Conservation (phyloP, 30 jellyfish, hydroid and myxozoan genomes). For the Haliclystus octoradiatus region DNA sequence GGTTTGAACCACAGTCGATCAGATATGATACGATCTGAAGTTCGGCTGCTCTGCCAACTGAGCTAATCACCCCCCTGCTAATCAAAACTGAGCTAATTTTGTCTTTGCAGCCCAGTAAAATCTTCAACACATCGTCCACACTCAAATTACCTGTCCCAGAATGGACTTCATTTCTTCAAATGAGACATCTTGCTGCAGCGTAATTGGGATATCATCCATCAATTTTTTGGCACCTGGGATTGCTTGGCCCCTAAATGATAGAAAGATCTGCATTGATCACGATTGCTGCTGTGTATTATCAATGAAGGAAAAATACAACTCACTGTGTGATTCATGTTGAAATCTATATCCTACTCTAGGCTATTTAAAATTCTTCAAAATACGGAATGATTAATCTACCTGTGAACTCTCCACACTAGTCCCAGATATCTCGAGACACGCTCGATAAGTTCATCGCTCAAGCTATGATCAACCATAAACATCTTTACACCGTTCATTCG, state of each 20-base stretch:
- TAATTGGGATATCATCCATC: slow-evolving; percentile 53
- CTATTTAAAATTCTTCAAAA: background rate
- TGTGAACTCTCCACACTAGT: slow-evolving; percentile 54
- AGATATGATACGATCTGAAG: too few relatives aligned
- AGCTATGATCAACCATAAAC: slow-evolving; percentile 31
- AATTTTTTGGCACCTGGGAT: slow-evolving; percentile 45
- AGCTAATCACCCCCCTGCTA: too few relatives aligned
- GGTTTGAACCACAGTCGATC: too few relatives aligned
- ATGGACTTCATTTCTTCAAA: slow-evolving; percentile 57
- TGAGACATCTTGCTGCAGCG: slow-evolving; percentile 51
- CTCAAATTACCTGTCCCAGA: slow-evolving; percentile 45
- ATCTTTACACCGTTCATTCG: slow-evolving; percentile 18
- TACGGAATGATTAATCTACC: slow-evolving; percentile 3
- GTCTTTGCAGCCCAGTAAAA: too few relatives aligned
- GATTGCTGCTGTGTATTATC: background rate
- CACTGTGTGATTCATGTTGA: background rate
- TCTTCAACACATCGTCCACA: too few relatives aligned
- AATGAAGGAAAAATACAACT: background rate
- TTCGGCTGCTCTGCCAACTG: too few relatives aligned
- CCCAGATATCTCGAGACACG: slow-evolving; percentile 40
- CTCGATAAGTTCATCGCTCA: slow-evolving; percentile 6
- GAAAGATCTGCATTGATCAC: background rate
- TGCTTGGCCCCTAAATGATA: slow-evolving; percentile 51
- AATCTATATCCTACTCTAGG: background rate
- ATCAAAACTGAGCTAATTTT: too few relatives aligned